Evolutionary conservation across 1,140 invertebrate genomes (phyloP), one percentile per base, ranked within the genome.

Genomic region (Physella acuta): DNA sequence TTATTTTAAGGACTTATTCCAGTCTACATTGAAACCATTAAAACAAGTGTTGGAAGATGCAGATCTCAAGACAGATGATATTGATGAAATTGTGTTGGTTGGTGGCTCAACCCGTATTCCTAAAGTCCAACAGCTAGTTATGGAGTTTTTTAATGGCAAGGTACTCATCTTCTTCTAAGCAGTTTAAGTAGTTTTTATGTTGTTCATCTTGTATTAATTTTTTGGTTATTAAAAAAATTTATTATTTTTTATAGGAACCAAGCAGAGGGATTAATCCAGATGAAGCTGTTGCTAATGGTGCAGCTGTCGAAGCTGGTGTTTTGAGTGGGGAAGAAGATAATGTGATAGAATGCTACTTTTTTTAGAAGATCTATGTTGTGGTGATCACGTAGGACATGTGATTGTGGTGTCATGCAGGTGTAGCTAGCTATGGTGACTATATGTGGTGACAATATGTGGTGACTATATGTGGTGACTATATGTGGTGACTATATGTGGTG

Each of bases 41-140:
- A 76, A 86, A 69, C 79, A 78, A 52, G 84, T 85, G 3, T 87
- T 99, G 73, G 96, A 99, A 86, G n/a, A 99, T 87, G 94, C 96
- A 65, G 96, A 99, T 82, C 92, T 99, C 90, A 97, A 97, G 87
- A 99, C 98, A 82, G 95, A 95, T 79, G 95, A 99, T 78, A 93
- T 99, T 68, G 92, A 99, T 86, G 98, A 99, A 86, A 99, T 99
- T 81, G 97, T 99, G 11, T 87, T 99, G 33, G 98, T 99, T 36
- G 98, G 98, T 82, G 98, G 98, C 75, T 98, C 95, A 3, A 99
- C 98, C 51, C 92, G 97, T 88, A 99, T 99, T 79, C 98, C 98
- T 33, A 99, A 99, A 86, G 92, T 99, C 49, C 98, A 99, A 85
- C 94, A 98, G 83, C 86, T 99, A 58, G 95, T 99, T 37, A 99